These are phyloP conservation scores for Sarcophaga carnaria DNA, from an alignment of 2,888 invertebrate species.

Conservation along the genomic window DNA sequence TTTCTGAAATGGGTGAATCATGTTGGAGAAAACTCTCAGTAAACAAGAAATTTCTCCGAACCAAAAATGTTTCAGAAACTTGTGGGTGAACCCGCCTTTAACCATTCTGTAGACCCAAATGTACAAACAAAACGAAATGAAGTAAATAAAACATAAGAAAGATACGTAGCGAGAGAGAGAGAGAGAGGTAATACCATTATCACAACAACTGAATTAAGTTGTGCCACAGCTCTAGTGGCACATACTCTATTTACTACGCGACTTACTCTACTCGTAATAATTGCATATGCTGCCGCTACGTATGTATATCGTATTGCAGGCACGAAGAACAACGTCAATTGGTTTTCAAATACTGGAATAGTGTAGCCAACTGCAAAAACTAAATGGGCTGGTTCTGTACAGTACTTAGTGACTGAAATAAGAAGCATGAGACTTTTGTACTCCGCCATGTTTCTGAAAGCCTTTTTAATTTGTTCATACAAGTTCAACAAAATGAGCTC, in stretches of 20 bases:
- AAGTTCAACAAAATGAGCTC: too few relatives aligned
- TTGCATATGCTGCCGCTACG: conserved; percentile 11
- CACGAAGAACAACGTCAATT: not conserved
- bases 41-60: too few relatives aligned
- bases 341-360: not conserved
- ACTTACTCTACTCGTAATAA: conserved; percentile 16
- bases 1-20: too few relatives aligned
- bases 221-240: conserved; percentile 48
- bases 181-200: conserved; percentile 26
- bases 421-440: too few relatives aligned
- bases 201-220: conserved; percentile 60
- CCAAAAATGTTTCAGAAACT: too few relatives aligned
- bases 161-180: not conserved
- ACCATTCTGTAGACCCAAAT: conserved; percentile 30
- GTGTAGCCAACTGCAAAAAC: conserved; percentile 39
- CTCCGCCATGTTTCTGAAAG: too few relatives aligned
- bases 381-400: not conserved
- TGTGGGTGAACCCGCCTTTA: too few relatives aligned
- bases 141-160: conserved; percentile 40
- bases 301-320: conserved; percentile 31
- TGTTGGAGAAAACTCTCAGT: too few relatives aligned
- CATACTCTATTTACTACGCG: conserved; percentile 23
- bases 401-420: not conserved
- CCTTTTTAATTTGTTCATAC: too few relatives aligned
- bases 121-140: conserved; percentile 15